Base-by-base conservation (phyloP, 2,888 invertebrate genomes). In the Epirrhoe alternata region DNA sequence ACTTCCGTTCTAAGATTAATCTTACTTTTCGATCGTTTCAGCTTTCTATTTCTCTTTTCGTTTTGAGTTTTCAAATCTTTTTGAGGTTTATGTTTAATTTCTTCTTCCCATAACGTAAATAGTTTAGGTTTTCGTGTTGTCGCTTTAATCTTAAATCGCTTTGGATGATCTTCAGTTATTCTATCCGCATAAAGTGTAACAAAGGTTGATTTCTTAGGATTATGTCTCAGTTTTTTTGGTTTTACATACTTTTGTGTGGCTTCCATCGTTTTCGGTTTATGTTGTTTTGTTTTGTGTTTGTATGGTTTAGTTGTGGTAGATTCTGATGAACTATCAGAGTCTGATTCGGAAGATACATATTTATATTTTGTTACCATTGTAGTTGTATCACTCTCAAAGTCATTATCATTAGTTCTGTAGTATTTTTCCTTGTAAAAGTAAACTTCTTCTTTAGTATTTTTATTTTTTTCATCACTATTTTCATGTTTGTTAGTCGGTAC, bases 161-260 rank as follows among this genome's bases (percentile, higher is more conserved):
- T 66, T 45, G 61, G 49, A n/a, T 53, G 14, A 8, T 42, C 60
- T 7, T 30, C 6, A 14, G 53, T 67, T 6, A 71, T 66, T 14
- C 50, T 45, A 59, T 71, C 70, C 1, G 72, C 59, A 30, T 71
- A 67, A 0, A 73, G 17, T 17, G 75, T 72, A 35, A 71, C 51
- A 16, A 71, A 71, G 6, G 68, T 51, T 0, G 64, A 52, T 30
- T 55, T 61, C 14, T 66, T 53, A 12, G 60, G 45, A 4, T 47
- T 24, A 1, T 17, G 1, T 47, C 50, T 61, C 0, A 16, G 14
- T 14, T 45, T 58, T 52, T 62, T 61, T 16, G 53, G 51, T 42
- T 35, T 14, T 14, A n/a, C n/a, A 7, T 24, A 33, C 63, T 63
- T 54, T 33, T 57, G 33, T 56, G 24, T 2, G 24, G 24, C 24